Base-by-base conservation (phyloP, 2,888 invertebrate species). In the Neoitamus cyanurus region DNA sequence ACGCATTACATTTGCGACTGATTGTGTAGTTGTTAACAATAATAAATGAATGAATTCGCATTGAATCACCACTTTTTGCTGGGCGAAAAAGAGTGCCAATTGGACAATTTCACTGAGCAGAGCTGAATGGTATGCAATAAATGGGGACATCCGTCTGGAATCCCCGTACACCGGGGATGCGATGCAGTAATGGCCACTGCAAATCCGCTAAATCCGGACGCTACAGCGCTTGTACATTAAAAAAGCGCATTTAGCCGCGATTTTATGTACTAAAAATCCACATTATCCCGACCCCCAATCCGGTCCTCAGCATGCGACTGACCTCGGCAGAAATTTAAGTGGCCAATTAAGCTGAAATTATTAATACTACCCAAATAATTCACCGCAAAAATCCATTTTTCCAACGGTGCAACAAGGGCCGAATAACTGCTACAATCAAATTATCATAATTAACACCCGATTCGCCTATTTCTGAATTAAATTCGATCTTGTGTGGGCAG, bases 311-410 rank as follows among this genome's bases (percentile, higher is more conserved):
- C 25, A 4, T 5, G 25, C 1, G 25, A 28, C 70, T 70, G 30
- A 70, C 31, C 30, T 25, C 11, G n/a, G 42, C 34, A 11, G 20
- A 36, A 75, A 75, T 75, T 75, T 75, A 75, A 75, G 75, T 36
- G 37, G 37, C 48, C 48, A 80, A 58, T 80, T 80, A 80, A 80
- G 78, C 78, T 80, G 58, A 80, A 80, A 80, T 48, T 80, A 58
- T 58, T 58, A 80, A 80, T 34, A 37, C 31, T 31, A 7, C 28
- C 15, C 48, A 80, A 37, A 48, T 80, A 80, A 80, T 80, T 58
- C 58, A 80, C 78, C 78, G 58, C 78, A 80, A 58, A 80, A 58
- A 80, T 80, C 34, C 31, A 80, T 58, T 80, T 75, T 58, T 58
- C 58, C 48, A 34, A 30, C 48, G 37, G 30, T 30, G 30, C 3